Conservation (phyloP, 1,140 invertebrate genomes). For the Ridgeia piscesae region DNA sequence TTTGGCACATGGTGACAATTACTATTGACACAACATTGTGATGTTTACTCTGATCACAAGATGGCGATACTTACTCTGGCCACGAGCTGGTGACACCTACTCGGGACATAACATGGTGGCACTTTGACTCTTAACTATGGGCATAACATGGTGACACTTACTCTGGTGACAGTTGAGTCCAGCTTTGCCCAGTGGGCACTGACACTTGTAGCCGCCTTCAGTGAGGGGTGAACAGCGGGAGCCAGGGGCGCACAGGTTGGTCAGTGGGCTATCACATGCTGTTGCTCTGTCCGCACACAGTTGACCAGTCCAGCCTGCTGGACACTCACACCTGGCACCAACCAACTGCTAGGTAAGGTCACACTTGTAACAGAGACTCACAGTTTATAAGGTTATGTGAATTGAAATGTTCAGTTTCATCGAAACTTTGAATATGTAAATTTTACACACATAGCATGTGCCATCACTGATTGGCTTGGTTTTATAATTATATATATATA, state of each 20-base stretch:
- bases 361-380: too few relatives aligned
- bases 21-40: neutral
- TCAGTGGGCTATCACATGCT: neutral
- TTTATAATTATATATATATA: too few relatives aligned
- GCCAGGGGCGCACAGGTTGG: conserved; percentile 8
- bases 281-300: conserved; percentile 23
- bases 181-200: conserved; percentile 6
- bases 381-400: too few relatives aligned
- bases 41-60: neutral
- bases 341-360: neutral
- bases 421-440: too few relatives aligned
- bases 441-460: too few relatives aligned
- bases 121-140: neutral
- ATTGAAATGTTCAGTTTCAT: too few relatives aligned
- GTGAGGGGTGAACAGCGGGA: conserved; percentile 14
- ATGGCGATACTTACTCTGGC: neutral
- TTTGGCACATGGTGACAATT: too few relatives aligned
- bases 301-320: conserved; percentile 91
- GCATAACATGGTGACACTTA: neutral
- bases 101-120: neutral
- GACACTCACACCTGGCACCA: conserved; percentile 81
- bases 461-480: too few relatives aligned
- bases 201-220: conserved; percentile 10
- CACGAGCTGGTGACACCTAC: neutral
- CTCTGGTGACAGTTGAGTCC: conserved; percentile 9